A percentile compares a stretch with the other conserved stretches of the same genome.
These are phyloP conservation scores for Eristalis pertinax DNA, from an alignment of 2,888 invertebrate species.

Conservation along the genomic window DNA sequence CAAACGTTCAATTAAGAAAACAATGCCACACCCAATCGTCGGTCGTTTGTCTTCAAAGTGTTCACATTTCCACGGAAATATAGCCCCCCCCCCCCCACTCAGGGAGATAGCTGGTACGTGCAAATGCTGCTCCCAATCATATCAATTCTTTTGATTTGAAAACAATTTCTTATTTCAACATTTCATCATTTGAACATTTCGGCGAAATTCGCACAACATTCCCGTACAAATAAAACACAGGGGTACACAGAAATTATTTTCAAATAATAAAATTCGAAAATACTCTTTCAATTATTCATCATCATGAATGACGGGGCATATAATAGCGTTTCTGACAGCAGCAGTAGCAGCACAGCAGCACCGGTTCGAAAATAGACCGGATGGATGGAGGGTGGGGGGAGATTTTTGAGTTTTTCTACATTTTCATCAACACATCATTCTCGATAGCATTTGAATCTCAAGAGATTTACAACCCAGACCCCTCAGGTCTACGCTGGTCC, in stretches of 20 bases:
- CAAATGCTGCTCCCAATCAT: neutral
- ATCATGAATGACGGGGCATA: constrained; percentile 36
- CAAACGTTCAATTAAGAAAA: neutral
- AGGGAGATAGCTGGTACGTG: neutral
- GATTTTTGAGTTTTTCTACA: constrained; percentile 7
- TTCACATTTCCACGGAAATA: neutral
- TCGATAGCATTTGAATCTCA: constrained; percentile 1
- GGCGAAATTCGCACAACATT: constrained; percentile 1
- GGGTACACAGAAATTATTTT: neutral
- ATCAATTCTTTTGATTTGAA: neutral
- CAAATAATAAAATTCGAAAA: constrained; percentile 18
- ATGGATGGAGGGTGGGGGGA: neutral
- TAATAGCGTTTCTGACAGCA: constrained; percentile 30
- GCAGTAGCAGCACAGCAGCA: neutral
- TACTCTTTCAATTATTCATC: constrained; percentile 46
- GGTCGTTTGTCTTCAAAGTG: neutral
- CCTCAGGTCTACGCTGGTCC: neutral
- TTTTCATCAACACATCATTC: constrained; percentile 35
- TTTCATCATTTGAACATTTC: neutral
- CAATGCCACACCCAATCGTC: neutral
- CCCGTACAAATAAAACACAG: neutral
- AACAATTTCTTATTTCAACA: neutral
- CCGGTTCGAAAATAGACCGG: constrained; percentile 38
- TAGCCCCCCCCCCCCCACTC: neutral
- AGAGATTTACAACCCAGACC: neutral